A percentile compares a stretch with the other conserved stretches of the same genome.
These are phyloP conservation scores for Syngnathus acus DNA, from an alignment of 2,797 vertebrate species.

Conservation along the genomic window DNA sequence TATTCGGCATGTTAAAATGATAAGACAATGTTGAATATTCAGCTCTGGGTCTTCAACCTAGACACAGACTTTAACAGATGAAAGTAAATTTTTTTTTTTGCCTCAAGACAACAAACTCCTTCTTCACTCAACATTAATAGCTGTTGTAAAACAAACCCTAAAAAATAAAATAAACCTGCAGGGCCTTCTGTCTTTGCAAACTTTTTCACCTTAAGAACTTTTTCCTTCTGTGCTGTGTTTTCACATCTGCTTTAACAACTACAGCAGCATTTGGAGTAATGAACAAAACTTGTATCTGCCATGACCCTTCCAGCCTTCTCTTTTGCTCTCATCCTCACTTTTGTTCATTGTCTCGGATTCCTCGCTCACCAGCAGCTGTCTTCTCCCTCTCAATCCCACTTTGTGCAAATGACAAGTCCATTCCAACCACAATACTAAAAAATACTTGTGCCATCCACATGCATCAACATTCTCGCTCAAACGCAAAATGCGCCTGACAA, in stretches of 20 bases:
- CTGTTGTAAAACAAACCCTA: neutral
- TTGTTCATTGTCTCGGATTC: conserved; percentile 21
- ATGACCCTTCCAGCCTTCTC: conserved; percentile 29
- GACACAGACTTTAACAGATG: neutral
- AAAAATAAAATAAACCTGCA: neutral
- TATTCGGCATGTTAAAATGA: neutral
- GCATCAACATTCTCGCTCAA: conserved; percentile 6
- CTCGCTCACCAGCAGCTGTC: conserved; percentile 43
- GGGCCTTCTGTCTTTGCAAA: neutral
- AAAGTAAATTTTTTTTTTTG: neutral
- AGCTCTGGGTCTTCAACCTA: neutral
- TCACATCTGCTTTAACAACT: conserved; percentile 10
- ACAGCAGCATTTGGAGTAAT: conserved; percentile 15
- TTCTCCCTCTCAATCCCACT: conserved; percentile 38
- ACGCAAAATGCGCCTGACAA: neutral
- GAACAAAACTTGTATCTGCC: conserved; percentile 21
- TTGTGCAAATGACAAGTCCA: conserved; percentile 56
- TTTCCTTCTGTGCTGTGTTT: neutral
- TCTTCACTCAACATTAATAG: neutral
- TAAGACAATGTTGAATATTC: neutral
- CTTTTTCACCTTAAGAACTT: conserved; percentile 11
- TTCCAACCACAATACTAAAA: conserved; percentile 19
- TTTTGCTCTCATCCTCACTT: conserved; percentile 33
- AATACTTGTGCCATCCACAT: conserved; percentile 24
- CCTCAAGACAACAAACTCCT: neutral